Conservation (phyloP, 2,797 vertebrate species). For the Esox masquinongy region DNA sequence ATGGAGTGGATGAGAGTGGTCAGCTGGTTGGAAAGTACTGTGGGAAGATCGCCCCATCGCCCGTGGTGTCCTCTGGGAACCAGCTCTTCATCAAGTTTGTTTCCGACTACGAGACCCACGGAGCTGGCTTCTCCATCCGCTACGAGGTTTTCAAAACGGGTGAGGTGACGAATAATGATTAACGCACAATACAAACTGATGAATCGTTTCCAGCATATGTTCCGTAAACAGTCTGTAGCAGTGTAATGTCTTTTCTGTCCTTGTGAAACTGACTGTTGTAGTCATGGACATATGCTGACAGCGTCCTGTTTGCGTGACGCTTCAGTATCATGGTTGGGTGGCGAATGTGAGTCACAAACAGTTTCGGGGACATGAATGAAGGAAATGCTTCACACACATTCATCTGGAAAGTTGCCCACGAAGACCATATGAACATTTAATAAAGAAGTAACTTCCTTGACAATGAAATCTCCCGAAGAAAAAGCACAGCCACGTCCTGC, state of each 20-base stretch:
- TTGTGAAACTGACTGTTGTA: slow-evolving; percentile 38
- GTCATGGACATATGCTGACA: slow-evolving; percentile 21
- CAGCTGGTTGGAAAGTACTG: slow-evolving; percentile 94
- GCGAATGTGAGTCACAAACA: slow-evolving; percentile 22
- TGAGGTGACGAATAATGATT: slow-evolving; percentile 57
- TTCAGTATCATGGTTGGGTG: not conserved
- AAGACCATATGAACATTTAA: not conserved
- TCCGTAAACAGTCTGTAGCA: slow-evolving; percentile 43
- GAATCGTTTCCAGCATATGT: slow-evolving; percentile 56
- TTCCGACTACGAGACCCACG: slow-evolving; percentile 97
- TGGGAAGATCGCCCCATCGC: slow-evolving; percentile 95
- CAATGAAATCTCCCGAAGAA: slow-evolving; percentile 27
- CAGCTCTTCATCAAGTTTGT: slow-evolving; percentile 97
- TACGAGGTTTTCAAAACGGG: slow-evolving; percentile 98
- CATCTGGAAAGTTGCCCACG: too few relatives aligned
- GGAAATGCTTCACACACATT: slow-evolving; percentile 14
- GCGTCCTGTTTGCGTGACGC: not conserved
- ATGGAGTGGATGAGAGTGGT: slow-evolving; percentile 88
- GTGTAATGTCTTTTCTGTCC: slow-evolving; percentile 10
- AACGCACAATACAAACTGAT: slow-evolving; percentile 31
- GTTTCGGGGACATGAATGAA: slow-evolving; percentile 7
- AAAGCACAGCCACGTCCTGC: slow-evolving; percentile 9
- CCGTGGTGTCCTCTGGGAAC: slow-evolving; percentile 89
- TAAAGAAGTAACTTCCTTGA: slow-evolving; percentile 27
- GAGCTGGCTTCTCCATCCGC: slow-evolving; percentile 97